These are phyloP conservation scores for Neodiprion fabricii DNA, from an alignment of 1,140 invertebrate genomes.

Conservation along the genomic window DNA sequence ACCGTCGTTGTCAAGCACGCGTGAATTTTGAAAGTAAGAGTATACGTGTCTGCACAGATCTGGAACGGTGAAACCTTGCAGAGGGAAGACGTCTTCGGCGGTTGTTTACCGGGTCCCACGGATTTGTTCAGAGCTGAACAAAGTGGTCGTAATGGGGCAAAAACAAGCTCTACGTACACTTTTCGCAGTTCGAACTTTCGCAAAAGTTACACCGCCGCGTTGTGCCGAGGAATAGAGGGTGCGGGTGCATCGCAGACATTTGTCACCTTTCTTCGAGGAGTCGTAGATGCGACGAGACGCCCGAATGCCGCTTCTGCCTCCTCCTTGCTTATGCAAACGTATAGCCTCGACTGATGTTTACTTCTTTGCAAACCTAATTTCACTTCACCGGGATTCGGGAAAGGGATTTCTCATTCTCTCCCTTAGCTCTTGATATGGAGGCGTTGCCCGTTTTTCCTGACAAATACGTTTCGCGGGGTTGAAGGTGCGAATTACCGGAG, in stretches of 20 bases:
- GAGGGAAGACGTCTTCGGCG: background rate
- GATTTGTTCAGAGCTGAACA: constrained; percentile 40
- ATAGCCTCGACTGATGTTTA: constrained; percentile 54
- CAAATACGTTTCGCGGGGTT: background rate
- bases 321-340: constrained; percentile 55
- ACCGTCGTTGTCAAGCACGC: too few relatives aligned
- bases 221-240: constrained; percentile 31
- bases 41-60: too few relatives aligned
- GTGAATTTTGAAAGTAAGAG: too few relatives aligned
- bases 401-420: background rate
- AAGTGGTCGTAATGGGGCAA: constrained; percentile 52
- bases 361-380: constrained; percentile 58
- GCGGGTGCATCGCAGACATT: constrained; percentile 42
- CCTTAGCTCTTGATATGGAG: background rate
- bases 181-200: constrained; percentile 20
- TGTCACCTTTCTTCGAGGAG: constrained; percentile 42
- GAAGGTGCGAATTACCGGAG: too few relatives aligned
- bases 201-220: constrained; percentile 40
- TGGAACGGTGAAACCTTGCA: too few relatives aligned
- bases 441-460: too few relatives aligned
- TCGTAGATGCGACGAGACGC: background rate
- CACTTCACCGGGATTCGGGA: background rate
- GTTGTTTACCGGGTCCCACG: constrained; percentile 36
- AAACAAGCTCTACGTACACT: constrained; percentile 39
- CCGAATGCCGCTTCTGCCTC: constrained; percentile 22